Conservation (phyloP, 2,113 vertebrate genomes). For the Herpetotheres cachinnans region DNA sequence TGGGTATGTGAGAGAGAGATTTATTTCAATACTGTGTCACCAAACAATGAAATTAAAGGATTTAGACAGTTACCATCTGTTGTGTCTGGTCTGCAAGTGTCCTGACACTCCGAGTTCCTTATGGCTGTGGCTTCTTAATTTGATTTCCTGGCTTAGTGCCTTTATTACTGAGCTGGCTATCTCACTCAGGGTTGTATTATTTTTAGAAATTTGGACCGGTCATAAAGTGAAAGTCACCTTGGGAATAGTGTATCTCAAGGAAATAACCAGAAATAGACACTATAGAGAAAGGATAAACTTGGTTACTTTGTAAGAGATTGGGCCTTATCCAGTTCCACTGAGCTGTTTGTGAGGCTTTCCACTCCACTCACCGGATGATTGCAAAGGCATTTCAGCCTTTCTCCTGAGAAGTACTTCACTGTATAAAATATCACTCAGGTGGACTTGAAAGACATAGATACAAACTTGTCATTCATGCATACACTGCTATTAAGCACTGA, state of each 20-base stretch:
- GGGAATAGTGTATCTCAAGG: not conserved
- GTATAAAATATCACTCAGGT: not conserved
- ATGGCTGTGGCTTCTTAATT: constrained; percentile 59
- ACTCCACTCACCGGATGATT: not conserved
- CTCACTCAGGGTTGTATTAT: constrained; percentile 5
- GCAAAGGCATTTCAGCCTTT: not conserved
- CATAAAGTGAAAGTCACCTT: not conserved
- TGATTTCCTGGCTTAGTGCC: constrained; percentile 57
- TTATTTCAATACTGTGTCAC: constrained; percentile 64
- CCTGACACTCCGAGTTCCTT: constrained; percentile 30
- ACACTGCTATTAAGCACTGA: not conserved
- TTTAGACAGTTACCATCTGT: constrained; percentile 57
- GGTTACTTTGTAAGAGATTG: not conserved
- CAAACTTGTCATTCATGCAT: not conserved
- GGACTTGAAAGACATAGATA: not conserved
- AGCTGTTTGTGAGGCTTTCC: not conserved
- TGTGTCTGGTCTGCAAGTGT: constrained; percentile 47
- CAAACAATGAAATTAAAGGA: constrained; percentile 56
- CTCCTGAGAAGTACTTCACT: not conserved
- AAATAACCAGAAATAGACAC: not conserved
- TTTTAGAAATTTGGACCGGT: constrained; percentile 3
- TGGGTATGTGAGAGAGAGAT: not conserved
- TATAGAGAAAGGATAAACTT: not conserved
- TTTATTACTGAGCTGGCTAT: constrained; percentile 63
- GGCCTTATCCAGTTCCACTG: not conserved